These are phyloP conservation scores for Pollenia griseotomentosa DNA, from an alignment of 2,888 invertebrate species.

Conservation along the genomic window DNA sequence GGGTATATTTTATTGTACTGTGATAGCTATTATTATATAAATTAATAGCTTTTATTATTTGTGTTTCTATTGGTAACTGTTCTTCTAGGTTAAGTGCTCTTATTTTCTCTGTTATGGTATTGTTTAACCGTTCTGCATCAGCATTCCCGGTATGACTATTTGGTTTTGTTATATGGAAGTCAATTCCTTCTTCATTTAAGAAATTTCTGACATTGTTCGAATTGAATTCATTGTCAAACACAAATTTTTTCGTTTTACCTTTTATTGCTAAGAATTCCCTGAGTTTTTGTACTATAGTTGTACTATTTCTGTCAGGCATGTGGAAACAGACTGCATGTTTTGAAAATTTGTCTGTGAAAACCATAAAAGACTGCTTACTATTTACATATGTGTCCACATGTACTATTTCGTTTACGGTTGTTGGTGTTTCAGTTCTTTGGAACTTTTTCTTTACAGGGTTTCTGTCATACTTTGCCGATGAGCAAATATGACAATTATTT, in stretches of 20 bases:
- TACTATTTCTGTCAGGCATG: conserved; percentile 8
- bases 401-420: conserved; percentile 62
- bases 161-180: no score
- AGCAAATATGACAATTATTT: no score
- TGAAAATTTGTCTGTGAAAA: conserved; percentile 61
- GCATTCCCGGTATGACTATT: no score
- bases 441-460: conserved; percentile 52
- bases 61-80: no score
- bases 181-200: no score
- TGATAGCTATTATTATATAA: no score
- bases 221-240: conserved; percentile 36
- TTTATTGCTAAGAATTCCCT: no score
- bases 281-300: neutral
- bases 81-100: no score
- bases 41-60: no score
- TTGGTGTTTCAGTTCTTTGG: conserved; percentile 71
- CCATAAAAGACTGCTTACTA: conserved; percentile 6
- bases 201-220: neutral
- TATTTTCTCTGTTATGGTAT: no score
- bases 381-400: conserved; percentile 70
- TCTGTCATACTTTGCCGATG: conserved; percentile 57
- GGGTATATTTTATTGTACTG: no score
- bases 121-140: no score
- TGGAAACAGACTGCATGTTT: conserved; percentile 69
- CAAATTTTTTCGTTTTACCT: neutral